Evolutionary conservation across 2,888 invertebrate genomes (phyloP).

Genomic region (Drosophila prolongata): DNA sequence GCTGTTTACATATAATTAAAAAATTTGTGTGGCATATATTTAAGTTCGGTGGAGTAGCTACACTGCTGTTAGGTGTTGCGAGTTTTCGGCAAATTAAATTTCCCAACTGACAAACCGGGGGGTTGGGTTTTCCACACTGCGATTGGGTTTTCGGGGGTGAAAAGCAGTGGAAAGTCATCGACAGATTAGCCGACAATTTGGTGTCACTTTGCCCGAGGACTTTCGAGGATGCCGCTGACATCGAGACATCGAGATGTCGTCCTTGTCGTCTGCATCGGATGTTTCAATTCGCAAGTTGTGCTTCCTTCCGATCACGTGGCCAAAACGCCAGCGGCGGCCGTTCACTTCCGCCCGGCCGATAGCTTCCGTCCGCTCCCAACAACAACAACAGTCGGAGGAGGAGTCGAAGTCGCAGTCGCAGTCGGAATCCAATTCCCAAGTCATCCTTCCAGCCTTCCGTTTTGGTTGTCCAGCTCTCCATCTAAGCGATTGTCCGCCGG

Average conservation of each 20-base stretch:
- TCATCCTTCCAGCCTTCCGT: conserved; percentile 16
- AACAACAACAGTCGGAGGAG: conserved; percentile 5
- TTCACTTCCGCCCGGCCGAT: conserved; percentile 75
- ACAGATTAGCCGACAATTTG: conserved; percentile 71
- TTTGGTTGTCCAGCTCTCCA: conserved; percentile 12
- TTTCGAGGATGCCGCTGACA: conserved; percentile 22
- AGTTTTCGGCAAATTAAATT: conserved; percentile 1
- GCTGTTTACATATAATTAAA: conserved; percentile 4
- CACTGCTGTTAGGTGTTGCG: neutral
- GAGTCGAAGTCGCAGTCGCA: neutral
- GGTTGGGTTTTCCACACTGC: neutral
- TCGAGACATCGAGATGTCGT: conserved; percentile 2
- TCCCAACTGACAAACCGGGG: neutral
- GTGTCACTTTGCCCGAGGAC: conserved; percentile 42
- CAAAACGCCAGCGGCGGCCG: conserved; percentile 52
- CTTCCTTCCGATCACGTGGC: conserved; percentile 80
- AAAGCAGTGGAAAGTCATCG: conserved; percentile 62
- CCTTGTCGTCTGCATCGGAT: conserved; percentile 66
- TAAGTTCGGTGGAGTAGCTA: neutral
- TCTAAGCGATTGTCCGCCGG: conserved; percentile 25
- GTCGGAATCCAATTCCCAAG: conserved; percentile 11
- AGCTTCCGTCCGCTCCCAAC: conserved; percentile 70
- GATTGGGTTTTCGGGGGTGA: conserved; percentile 1
- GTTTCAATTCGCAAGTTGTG: conserved; percentile 79
- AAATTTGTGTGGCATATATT: neutral